Evolutionary conservation across 2,113 vertebrate genomes (phyloP).

Genomic region (Martes martes): DNA sequence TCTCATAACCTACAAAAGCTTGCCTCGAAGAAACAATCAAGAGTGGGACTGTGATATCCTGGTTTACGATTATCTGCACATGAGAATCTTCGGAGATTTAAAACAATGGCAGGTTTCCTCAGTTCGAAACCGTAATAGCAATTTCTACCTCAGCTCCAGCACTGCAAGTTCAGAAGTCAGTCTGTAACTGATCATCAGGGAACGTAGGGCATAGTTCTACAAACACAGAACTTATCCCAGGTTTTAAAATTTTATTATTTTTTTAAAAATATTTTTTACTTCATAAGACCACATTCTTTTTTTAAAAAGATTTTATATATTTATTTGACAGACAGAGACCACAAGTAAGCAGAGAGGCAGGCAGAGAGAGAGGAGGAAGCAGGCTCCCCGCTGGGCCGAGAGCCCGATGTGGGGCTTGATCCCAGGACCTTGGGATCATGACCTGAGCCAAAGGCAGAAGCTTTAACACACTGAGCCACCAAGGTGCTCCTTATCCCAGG

Average conservation of each 20-base stretch:
- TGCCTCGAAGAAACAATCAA: slow-evolving; percentile 36
- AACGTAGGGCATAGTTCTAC: background rate
- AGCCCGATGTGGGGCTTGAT: too few species aligned
- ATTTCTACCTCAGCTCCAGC: background rate
- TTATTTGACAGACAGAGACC: too few species aligned
- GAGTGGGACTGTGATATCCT: background rate
- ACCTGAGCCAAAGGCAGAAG: too few species aligned
- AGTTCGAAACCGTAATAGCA: background rate
- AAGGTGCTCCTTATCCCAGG: background rate
- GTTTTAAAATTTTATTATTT: too few species aligned
- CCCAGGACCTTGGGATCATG: too few species aligned
- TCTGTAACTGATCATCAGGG: background rate
- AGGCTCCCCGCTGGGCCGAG: too few species aligned
- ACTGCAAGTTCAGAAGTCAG: background rate
- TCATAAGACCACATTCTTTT: too few species aligned
- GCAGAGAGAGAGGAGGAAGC: too few species aligned
- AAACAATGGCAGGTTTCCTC: background rate
- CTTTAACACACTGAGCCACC: too few species aligned
- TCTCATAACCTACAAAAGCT: slow-evolving; percentile 5
- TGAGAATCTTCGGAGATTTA: background rate
- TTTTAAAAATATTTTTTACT: too few species aligned
- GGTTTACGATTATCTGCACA: background rate
- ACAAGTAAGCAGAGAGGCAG: too few species aligned
- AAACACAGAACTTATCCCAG: background rate
- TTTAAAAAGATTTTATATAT: too few species aligned